Base-by-base conservation (phyloP, 2,888 invertebrate species). In the Lordiphosa andalusiaca region DNA sequence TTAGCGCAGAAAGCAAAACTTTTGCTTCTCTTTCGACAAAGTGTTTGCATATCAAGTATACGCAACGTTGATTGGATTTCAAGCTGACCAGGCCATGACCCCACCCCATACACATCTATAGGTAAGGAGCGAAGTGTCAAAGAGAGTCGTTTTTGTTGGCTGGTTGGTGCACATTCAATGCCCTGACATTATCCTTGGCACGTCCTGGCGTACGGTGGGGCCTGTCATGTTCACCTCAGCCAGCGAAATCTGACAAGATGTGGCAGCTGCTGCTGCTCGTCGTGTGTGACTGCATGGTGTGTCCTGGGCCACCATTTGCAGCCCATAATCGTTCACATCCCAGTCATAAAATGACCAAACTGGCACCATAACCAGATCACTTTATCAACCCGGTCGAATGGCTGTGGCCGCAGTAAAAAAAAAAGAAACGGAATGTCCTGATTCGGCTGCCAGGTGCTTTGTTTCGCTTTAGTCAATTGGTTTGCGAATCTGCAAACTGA, bases 11-110 rank as follows among this genome's bases (percentile, higher is more conserved):
- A 61, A 47, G 46, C 44, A 57, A 57, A 44, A 30, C 30, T 30
- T 60, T 62, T 62, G 21, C 35, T 13, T 62, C 12, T 21, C 63
- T 52, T 33, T 44, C n/a, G 48, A 9, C 12, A 47, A 40, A 39
- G 19, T 53, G 60, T 67, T 58, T 67, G 57, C 56, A 46, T 63
- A 64, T 72, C 67, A 65, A 67, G 73, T 69, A 75, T 83, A 72
- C 81, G 81, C 81, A 62, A 53, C 50, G 70, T 84, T 76, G 84
- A 77, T 84, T 77, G 77, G 81, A 84, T 77, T 84, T 39, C 51
- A 47, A 60, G 52, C 76, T 75, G 63, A 78, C 71, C 83, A 64
- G 52, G 66, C 41, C 37, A 56, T 44, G 21, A 21, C 44, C 42
- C 33, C 21, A 13, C 19, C 3, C 7, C 41, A 19, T 35, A 37